Percentiles rank a stretch among this genome's conserved stretches.
Evolutionary conservation across 2,113 vertebrate genomes (phyloP).

Genomic region (Boulengeromyrus knoepffleri): DNA sequence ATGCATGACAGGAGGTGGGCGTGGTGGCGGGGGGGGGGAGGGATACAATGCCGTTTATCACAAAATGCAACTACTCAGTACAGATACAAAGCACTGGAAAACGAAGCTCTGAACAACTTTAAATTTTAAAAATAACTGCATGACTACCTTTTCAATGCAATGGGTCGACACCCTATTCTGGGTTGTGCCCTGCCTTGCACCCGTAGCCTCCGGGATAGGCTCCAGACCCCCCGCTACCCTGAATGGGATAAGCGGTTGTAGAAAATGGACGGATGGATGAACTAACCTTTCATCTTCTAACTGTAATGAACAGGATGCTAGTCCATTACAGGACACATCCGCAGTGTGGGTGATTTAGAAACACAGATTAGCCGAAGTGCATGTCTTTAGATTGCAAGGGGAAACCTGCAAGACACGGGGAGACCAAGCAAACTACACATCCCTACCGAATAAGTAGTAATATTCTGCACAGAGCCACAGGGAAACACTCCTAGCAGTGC

Average conservation of each 20-base stretch:
- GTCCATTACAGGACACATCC: not conserved
- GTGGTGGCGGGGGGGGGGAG: too few relatives aligned
- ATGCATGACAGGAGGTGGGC: not conserved
- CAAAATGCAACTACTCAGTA: not conserved
- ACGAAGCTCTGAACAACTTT: not conserved
- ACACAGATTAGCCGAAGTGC: not conserved
- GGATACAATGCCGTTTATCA: not conserved
- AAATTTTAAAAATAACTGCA: not conserved
- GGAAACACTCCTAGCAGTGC: not conserved
- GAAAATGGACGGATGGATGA: not conserved
- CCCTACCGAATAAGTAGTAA: not conserved
- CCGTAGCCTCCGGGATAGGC: not conserved
- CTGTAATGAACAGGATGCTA: not conserved
- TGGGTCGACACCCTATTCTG: not conserved
- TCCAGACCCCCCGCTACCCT: not conserved
- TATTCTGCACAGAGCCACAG: not conserved
- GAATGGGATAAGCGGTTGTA: not conserved
- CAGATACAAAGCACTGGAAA: not conserved
- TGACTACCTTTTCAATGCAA: not conserved
- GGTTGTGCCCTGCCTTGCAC: not conserved
- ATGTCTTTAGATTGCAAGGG: not conserved
- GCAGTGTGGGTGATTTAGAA: not conserved
- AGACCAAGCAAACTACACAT: not conserved
- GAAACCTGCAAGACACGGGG: not conserved
- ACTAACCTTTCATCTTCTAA: not conserved